Evolutionary conservation across 2,113 vertebrate genomes (phyloP), one percentile per base, ranked within the genome.

Genomic region (Triplophysa siluroides): DNA sequence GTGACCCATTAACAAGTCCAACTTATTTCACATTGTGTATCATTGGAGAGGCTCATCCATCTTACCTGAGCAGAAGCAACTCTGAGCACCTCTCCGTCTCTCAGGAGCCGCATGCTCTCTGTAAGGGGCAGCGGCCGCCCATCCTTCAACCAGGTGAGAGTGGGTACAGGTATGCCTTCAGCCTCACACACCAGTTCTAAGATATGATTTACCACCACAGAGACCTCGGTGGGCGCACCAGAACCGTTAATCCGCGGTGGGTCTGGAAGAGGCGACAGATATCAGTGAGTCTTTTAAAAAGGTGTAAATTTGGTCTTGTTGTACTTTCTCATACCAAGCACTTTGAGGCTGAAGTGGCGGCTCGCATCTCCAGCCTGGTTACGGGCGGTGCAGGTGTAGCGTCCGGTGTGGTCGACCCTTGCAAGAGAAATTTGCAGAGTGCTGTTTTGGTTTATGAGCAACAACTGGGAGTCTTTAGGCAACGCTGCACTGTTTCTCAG

Each of bases 91-190:
- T 94, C 92, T 76, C 94, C 95, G 70, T 88, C 94, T 81, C 88
- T 86, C 1, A 96, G 88, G 43, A 94, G 71, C 3, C 89, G 93
- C 38, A 95, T 12, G 26, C 92, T 90, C 13, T 95, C 91, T 0
- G 84, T 95, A 78, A 94, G 94, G 26, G 90, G 91, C 56, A 99
- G 91, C 0, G 93, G 95, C 7, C 94, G 92, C 8, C 97, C 98
- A 76, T 99, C 97, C 88, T 95, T 98, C 92, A 98, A 91, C 98
- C 97, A 99, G 2, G 95, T 96, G 71, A 98, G 87, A 83, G 92
- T 92, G 60, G 98, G 97, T 3, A 86, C 24, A 14, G 98, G 98
- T 78, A 96, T 93, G 45, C 98, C 98, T 67, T 93, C 92, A 52
- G 94, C 92, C 61, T 93, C 75, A 83, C 98, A 99, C 45, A 83